Conservation (phyloP, 2,797 vertebrate species). For the Micrastur ruficollis region DNA sequence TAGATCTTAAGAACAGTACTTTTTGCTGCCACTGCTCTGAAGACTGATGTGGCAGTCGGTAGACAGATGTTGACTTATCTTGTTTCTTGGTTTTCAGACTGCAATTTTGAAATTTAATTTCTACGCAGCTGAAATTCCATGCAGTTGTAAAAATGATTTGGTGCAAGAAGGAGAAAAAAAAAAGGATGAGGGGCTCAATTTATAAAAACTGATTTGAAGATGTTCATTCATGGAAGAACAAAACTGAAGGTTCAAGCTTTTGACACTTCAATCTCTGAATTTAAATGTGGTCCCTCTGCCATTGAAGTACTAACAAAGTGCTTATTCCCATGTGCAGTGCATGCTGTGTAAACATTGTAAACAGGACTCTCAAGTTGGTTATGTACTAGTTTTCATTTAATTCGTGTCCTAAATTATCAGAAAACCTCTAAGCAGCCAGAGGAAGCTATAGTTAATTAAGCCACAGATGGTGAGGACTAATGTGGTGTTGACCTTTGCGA, state of each 20-base stretch:
- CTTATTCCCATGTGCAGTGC: not conserved
- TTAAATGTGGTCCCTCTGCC: not conserved
- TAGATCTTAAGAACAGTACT: not conserved
- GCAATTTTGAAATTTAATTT: not conserved
- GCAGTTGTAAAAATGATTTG: not conserved
- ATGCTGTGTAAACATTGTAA: not conserved
- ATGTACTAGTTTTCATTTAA: conserved; percentile 43
- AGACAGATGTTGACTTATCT: not conserved
- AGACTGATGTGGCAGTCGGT: not conserved
- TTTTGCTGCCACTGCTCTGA: not conserved
- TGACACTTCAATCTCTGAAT: not conserved
- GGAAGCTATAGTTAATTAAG: conserved; percentile 68
- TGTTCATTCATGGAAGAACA: not conserved
- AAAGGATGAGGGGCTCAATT: not conserved
- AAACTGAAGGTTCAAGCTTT: not conserved
- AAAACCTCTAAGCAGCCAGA: conserved; percentile 63
- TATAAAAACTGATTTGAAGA: not conserved
- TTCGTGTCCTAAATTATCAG: conserved; percentile 60
- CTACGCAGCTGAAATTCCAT: not conserved
- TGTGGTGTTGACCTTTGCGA: conserved; percentile 60
- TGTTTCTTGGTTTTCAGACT: not conserved
- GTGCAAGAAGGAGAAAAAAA: not conserved
- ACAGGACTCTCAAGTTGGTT: conserved; percentile 14
- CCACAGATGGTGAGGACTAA: conserved; percentile 69
- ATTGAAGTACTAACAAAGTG: not conserved